Conservation (phyloP, 2,888 invertebrate species). For the Cryptus viduatorius region DNA sequence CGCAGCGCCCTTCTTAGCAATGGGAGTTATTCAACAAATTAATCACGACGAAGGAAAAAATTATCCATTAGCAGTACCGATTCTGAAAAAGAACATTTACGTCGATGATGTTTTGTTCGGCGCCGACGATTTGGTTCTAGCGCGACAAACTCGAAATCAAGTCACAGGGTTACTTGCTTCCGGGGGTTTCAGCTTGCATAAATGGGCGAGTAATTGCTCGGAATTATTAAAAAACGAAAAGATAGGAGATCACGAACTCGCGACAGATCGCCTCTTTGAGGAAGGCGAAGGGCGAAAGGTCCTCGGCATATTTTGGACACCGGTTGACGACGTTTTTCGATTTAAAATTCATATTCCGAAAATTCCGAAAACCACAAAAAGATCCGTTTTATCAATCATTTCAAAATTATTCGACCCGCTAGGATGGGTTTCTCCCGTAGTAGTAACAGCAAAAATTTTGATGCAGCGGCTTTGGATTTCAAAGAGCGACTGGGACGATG, state of each 20-base stretch:
- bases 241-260: slow-evolving; percentile 1
- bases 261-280: background rate
- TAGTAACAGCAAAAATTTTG: background rate
- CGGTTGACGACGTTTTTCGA: background rate
- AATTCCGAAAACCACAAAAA: background rate
- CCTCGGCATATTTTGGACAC: slow-evolving; percentile 11
- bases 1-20: slow-evolving; percentile 70
- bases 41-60: slow-evolving; percentile 26
- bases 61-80: slow-evolving; percentile 61
- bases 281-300: slow-evolving; percentile 14
- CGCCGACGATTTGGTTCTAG: slow-evolving; percentile 9
- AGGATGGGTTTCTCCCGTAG: slow-evolving; percentile 4
- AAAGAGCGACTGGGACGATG: slow-evolving; percentile 10
- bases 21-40: slow-evolving; percentile 67
- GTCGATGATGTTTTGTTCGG: slow-evolving; percentile 63
- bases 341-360: background rate
- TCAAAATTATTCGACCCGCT: background rate
- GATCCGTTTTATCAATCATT: background rate
- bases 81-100: slow-evolving; percentile 68
- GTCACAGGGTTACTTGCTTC: background rate
- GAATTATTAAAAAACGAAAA: background rate
- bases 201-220: slow-evolving; percentile 2
- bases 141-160: background rate
- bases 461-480: slow-evolving; percentile 15
- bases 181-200: background rate